Evolutionary conservation across 2,113 vertebrate genomes (phyloP).

Genomic region (Campylomormyrus numenius): DNA sequence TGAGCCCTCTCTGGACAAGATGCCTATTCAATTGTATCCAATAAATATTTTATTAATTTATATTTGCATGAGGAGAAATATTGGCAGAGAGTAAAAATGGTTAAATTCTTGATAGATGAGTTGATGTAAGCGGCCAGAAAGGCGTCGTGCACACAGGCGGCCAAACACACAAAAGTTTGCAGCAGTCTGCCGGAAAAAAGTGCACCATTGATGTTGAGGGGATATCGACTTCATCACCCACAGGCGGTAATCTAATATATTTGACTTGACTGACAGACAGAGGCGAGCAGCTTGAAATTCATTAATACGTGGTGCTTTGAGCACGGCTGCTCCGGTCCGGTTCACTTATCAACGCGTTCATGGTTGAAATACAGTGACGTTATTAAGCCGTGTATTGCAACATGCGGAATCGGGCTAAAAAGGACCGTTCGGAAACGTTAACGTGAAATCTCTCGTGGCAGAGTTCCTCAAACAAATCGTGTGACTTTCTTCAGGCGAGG

Average conservation of each 20-base stretch:
- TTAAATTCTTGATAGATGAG: background rate
- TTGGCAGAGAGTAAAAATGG: background rate
- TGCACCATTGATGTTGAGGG: slow-evolving; percentile 7
- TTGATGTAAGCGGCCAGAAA: background rate
- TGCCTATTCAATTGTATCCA: background rate
- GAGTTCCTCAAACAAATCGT: background rate
- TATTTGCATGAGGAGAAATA: background rate
- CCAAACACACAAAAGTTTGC: background rate
- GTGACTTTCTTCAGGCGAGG: background rate
- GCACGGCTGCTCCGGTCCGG: slow-evolving; percentile 36
- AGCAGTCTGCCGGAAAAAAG: background rate
- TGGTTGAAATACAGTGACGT: slow-evolving; percentile 25
- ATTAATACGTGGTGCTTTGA: slow-evolving; percentile 39
- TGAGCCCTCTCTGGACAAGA: background rate
- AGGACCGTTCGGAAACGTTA: background rate
- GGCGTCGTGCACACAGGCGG: background rate
- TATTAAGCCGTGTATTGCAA: slow-evolving; percentile 16
- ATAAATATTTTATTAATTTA: background rate
- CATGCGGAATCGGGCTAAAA: background rate
- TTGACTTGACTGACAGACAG: slow-evolving; percentile 42
- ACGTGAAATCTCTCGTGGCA: background rate
- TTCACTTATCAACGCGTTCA: slow-evolving; percentile 43
- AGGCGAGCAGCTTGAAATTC: slow-evolving; percentile 33
- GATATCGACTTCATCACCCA: slow-evolving; percentile 35
- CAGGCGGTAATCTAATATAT: slow-evolving; percentile 51